Percentiles rank a stretch among this genome's conserved stretches.
phyloP scores from a whole-genome alignment of 2,113 vertebrate genomes.

The Passerina amoena region DNA sequence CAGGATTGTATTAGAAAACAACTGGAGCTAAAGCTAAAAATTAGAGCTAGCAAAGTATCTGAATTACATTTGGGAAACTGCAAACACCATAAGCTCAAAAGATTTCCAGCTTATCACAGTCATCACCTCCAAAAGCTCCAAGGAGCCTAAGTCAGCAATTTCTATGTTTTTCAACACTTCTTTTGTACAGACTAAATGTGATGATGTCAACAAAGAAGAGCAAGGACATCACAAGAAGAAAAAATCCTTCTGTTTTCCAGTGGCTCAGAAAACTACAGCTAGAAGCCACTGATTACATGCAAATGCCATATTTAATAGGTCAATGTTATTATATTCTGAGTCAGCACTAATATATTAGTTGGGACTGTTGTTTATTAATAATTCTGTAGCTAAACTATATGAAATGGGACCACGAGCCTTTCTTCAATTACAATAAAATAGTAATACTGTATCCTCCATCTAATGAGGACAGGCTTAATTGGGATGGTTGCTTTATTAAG shows the following conservation, averaged over 20 bases:
- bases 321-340: slow-evolving; percentile 52
- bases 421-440: slow-evolving; percentile 58
- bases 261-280: slow-evolving; percentile 20
- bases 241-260: slow-evolving; percentile 36
- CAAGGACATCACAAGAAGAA: slow-evolving; percentile 59
- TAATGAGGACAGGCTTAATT: slow-evolving; percentile 75
- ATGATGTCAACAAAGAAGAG: slow-evolving; percentile 56
- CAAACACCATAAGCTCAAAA: slow-evolving; percentile 48
- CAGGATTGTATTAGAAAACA: slow-evolving; percentile 61
- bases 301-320: slow-evolving; percentile 58
- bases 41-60: slow-evolving; percentile 47
- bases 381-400: slow-evolving; percentile 24
- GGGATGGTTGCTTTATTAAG: slow-evolving; percentile 74
- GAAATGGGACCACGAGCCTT: slow-evolving; percentile 42
- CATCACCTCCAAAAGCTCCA: slow-evolving; percentile 58
- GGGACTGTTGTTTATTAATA: slow-evolving; percentile 30
- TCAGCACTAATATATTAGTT: slow-evolving; percentile 65
- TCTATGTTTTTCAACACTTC: background rate
- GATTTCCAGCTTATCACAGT: slow-evolving; percentile 50
- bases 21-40: slow-evolving; percentile 61
- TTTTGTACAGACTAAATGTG: slow-evolving; percentile 25
- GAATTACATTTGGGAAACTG: slow-evolving; percentile 60
- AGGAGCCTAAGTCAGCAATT: slow-evolving; percentile 58
- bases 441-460: slow-evolving; percentile 71
- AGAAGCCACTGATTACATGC: slow-evolving; percentile 29